phyloP scores from a whole-genome alignment of 2,888 invertebrate species.

The Oligia fasciuncula region DNA sequence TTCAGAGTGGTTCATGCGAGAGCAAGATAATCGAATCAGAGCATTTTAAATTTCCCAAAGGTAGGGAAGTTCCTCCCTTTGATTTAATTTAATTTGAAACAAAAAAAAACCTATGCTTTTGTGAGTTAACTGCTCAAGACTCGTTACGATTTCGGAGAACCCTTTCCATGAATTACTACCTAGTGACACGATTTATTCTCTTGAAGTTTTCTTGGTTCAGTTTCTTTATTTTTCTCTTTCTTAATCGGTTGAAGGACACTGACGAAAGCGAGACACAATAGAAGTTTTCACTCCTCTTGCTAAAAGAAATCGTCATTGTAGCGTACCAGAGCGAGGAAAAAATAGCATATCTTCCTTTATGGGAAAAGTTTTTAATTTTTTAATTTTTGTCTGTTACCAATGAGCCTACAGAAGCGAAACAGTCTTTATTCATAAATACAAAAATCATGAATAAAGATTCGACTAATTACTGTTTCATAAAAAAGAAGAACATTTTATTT shows the following conservation, averaged over 20 bases:
- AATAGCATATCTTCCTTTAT: no score
- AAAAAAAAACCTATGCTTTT: conserved; percentile 36
- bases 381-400: no score
- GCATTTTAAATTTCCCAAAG: conserved; percentile 72
- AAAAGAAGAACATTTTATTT: no score
- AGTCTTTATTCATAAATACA: no score
- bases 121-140: conserved; percentile 22
- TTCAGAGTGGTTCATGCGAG: conserved; percentile 25
- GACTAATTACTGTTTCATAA: no score
- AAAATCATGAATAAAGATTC: no score
- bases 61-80: conserved; percentile 38
- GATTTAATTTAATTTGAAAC: conserved; percentile 61
- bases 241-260: neutral
- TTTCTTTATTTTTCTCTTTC: no score
- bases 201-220: neutral
- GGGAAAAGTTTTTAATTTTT: no score
- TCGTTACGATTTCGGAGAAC: conserved; percentile 6
- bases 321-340: no score
- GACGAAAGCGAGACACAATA: neutral
- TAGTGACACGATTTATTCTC: neutral
- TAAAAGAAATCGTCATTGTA: no score
- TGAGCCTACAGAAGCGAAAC: no score
- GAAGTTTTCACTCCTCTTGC: no score
- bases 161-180: neutral
- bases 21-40: conserved; percentile 69